Evolutionary conservation across 2,797 vertebrate genomes (phyloP), one percentile per base, ranked within the genome.

Genomic region (Malacoctenus gilli): DNA sequence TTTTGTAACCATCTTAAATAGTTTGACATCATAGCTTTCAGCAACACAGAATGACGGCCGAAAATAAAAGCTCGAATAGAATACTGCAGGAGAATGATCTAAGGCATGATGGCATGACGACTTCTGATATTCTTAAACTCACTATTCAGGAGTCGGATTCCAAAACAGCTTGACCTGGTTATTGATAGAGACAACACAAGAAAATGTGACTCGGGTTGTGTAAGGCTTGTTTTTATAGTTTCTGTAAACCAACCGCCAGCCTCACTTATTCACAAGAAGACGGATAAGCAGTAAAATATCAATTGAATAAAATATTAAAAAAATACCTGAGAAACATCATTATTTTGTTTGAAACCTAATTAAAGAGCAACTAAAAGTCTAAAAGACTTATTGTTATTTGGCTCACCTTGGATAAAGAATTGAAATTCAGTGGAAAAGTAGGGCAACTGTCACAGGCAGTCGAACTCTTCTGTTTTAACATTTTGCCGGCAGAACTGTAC

Each of bases 381-480:
- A 28, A 28, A 28, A 28, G 25, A 28, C 25, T 28, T 28, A 28
- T 23, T 51, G n/a, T 49, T 36, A 28, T 53, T 64, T 53, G 28
- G 25, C 59, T 51, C 20, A 68, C 68, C 62, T 64, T 63, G 20
- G 30, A 82, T 80, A 72, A 47, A 77, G 64, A 80, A 67, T 57
- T 46, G 13, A 60, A n/a, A n/a, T n/a, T n/a, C n/a, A 53, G 23
- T 15, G 10, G 30, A 56, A 56, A 80, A 68, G 42, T 60, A 58
- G 68, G 54, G n/a, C 46, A 52, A 38, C 35, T 21, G 51, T 46
- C 36, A 56, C 60, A 43, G 50, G 51, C 40, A 67, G 71, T 57
- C 59, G 37, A 59, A 12, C 2, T 40, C 51, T 37, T 48, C 48
- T 42, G 25, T 11, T 50, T 38, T 62, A 39, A 68, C 66, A 68